phyloP scores from a whole-genome alignment of 2,888 invertebrate species.

The Fragum whitleyi region DNA sequence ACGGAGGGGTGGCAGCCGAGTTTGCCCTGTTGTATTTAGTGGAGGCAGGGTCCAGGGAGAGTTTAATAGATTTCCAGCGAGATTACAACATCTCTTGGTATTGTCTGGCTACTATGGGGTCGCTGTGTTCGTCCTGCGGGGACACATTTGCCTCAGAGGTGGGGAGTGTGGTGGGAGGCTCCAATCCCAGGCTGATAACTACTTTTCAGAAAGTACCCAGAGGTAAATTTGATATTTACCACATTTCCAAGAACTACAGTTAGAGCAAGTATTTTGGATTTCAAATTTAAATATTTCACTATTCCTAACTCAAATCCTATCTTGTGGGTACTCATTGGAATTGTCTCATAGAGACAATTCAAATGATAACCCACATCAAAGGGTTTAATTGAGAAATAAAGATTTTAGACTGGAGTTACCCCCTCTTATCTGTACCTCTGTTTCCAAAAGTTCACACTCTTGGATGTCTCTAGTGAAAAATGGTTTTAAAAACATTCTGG shows the following conservation, averaged over 20 bases:
- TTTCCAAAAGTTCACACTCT: no score
- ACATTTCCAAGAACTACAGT: not conserved
- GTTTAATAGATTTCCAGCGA: slow-evolving; percentile 91
- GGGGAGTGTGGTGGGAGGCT: slow-evolving; percentile 90
- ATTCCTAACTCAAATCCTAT: no score
- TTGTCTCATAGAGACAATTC: no score
- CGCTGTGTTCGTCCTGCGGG: slow-evolving; percentile 93
- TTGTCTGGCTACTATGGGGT: slow-evolving; percentile 91
- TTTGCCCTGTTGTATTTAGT: slow-evolving; percentile 91
- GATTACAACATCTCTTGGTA: slow-evolving; percentile 92
- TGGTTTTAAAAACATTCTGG: no score
- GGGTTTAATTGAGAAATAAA: no score
- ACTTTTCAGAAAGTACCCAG: slow-evolving; percentile 91
- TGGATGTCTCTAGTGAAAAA: no score
- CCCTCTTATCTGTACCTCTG: no score
- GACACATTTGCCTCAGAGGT: slow-evolving; percentile 97
- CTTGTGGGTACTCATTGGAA: no score
- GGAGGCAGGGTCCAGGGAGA: slow-evolving; percentile 90
- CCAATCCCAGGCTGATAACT: slow-evolving; percentile 91
- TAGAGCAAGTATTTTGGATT: no score
- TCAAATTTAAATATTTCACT: no score
- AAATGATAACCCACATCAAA: no score
- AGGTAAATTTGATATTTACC: slow-evolving; percentile 86
- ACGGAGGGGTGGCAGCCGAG: slow-evolving; percentile 94
- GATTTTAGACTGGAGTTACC: no score